phyloP scores from a whole-genome alignment of 2,888 invertebrate genomes.

The Drosophila subsilvestris region DNA sequence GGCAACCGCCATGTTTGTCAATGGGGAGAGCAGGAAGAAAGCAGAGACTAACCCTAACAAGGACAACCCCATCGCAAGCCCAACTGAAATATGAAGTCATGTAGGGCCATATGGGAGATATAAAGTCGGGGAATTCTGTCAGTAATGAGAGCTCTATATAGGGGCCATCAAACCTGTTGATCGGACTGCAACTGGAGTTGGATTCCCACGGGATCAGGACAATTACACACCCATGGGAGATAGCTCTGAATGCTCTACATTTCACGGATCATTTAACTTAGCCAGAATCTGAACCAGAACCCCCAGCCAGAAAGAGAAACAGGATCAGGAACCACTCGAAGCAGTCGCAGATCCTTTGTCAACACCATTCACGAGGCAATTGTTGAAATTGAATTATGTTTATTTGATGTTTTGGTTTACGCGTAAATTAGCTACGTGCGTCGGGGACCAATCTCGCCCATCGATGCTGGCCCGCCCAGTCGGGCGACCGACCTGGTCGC shows the following conservation, averaged over 20 bases:
- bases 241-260: constrained; percentile 37
- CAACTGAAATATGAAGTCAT: not conserved
- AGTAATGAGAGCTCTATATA: constrained; percentile 63
- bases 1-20: constrained; percentile 66
- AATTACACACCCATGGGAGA: constrained; percentile 51
- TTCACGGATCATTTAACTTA: constrained; percentile 65
- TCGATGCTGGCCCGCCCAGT: constrained; percentile 47
- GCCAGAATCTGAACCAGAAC: constrained; percentile 25
- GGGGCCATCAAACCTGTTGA: constrained; percentile 67
- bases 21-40: not conserved
- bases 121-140: constrained; percentile 38
- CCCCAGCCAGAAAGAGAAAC: constrained; percentile 4
- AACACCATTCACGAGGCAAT: constrained; percentile 69
- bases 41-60: not conserved
- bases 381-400: constrained; percentile 84
- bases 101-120: constrained; percentile 46
- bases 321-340: constrained; percentile 54
- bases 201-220: constrained; percentile 62
- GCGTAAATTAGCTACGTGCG: constrained; percentile 83
- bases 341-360: constrained; percentile 54
- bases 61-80: constrained; percentile 5
- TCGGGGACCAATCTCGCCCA: constrained; percentile 69
- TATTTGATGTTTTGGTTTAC: constrained; percentile 80
- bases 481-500: constrained; percentile 63
- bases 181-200: not conserved